These are phyloP conservation scores for Oscheius sp. DNA, from an alignment of 2,888 invertebrate species.

Conservation along the genomic window DNA sequence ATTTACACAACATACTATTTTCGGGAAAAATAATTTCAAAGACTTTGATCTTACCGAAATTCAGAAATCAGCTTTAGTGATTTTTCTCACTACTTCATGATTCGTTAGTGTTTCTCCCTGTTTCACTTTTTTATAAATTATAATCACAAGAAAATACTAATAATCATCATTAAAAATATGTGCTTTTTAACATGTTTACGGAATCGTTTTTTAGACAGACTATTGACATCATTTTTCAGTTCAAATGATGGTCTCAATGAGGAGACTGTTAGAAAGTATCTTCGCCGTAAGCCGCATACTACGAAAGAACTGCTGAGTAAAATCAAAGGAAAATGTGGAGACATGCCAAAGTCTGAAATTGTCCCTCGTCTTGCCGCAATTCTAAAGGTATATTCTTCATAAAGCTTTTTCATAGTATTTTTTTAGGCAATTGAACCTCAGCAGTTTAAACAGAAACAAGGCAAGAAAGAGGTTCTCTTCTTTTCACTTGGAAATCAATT, in stretches of 20 bases:
- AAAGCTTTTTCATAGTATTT: neutral
- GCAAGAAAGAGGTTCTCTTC: slow-evolving; percentile 66
- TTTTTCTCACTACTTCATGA: too few species aligned
- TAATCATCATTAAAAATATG: neutral
- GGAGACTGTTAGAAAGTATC: slow-evolving; percentile 81
- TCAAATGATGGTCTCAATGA: slow-evolving; percentile 56
- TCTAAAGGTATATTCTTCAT: slow-evolving; percentile 42
- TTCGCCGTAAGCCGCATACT: slow-evolving; percentile 96
- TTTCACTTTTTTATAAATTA: too few species aligned
- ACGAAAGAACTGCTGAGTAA: slow-evolving; percentile 81
- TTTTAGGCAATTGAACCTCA: slow-evolving; percentile 62
- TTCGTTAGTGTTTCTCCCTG: too few species aligned
- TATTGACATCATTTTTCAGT: slow-evolving; percentile 11
- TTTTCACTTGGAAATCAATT: slow-evolving; percentile 57
- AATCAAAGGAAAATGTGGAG: slow-evolving; percentile 55
- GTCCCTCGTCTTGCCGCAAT: slow-evolving; percentile 63
- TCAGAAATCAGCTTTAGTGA: too few species aligned
- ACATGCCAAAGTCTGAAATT: slow-evolving; percentile 58
- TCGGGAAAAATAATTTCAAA: too few species aligned
- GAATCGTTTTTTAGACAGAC: neutral
- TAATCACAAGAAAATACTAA: neutral
- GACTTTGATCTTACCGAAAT: too few species aligned
- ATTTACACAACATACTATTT: too few species aligned
- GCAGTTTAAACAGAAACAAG: slow-evolving; percentile 62
- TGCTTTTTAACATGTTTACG: too few species aligned